Percentiles rank a stretch among this genome's conserved stretches.
Evolutionary conservation across 2,888 invertebrate species (phyloP).

Genomic region (Shargacucullia verbasci): DNA sequence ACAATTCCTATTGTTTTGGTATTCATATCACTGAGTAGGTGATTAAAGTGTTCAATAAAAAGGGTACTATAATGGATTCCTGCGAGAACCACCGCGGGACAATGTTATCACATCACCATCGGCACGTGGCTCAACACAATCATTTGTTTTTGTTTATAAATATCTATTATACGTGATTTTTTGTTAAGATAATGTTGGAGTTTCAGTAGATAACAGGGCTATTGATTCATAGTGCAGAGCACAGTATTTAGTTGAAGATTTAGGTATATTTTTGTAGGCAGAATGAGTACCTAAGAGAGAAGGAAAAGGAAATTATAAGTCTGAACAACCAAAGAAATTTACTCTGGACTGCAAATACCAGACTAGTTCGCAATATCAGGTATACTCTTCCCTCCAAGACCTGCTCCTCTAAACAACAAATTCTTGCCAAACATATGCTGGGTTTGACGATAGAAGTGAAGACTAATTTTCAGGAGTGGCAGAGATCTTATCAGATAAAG

Average conservation of each 20-base stretch:
- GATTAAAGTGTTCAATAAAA: constrained; percentile 52
- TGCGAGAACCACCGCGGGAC: constrained; percentile 52
- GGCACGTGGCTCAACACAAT: constrained; percentile 74
- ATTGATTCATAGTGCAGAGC: constrained; percentile 10
- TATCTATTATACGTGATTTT: constrained; percentile 46
- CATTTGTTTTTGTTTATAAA: constrained; percentile 74
- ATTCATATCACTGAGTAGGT: constrained; percentile 45
- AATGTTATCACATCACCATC: constrained; percentile 83
- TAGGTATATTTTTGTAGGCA: background rate
- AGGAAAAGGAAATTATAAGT: too few relatives aligned
- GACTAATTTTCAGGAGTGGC: too few relatives aligned
- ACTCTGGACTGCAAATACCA: too few relatives aligned
- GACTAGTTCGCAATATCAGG: too few relatives aligned
- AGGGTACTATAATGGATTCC: constrained; percentile 46
- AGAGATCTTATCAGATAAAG: too few relatives aligned
- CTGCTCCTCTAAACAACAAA: too few relatives aligned
- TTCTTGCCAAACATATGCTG: too few relatives aligned
- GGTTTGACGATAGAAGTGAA: too few relatives aligned
- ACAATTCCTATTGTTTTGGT: constrained; percentile 42
- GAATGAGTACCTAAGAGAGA: too few relatives aligned
- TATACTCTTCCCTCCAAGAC: too few relatives aligned
- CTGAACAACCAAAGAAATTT: too few relatives aligned
- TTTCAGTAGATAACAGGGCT: constrained; percentile 32
- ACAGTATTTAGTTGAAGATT: constrained; percentile 21
- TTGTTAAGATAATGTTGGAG: constrained; percentile 31